Conservation (phyloP, 1,140 invertebrate genomes). For the Theocolax elegans region DNA sequence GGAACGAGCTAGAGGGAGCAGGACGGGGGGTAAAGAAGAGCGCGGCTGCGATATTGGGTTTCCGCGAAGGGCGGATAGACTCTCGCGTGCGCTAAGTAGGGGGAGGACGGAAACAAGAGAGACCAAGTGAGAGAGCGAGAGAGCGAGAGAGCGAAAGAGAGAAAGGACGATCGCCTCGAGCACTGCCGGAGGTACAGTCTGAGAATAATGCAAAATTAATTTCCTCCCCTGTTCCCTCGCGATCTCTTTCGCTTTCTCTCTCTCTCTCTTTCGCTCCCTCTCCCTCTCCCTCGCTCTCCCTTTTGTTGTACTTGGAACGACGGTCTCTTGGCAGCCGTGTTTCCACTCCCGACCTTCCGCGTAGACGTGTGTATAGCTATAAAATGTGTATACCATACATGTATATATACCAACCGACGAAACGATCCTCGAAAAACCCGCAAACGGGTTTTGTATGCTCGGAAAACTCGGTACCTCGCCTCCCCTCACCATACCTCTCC, state of each 20-base stretch:
- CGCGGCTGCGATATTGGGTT: slow-evolving; percentile 29
- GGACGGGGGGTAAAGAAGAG: neutral
- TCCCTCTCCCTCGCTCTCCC: slow-evolving; percentile 10
- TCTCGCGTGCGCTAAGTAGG: slow-evolving; percentile 26
- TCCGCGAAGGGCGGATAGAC: slow-evolving; percentile 31
- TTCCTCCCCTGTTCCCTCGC: slow-evolving; percentile 44
- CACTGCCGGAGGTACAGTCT: slow-evolving; percentile 37
- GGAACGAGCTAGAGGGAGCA: neutral
- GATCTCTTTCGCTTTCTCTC: slow-evolving; percentile 31
- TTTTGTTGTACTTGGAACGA: neutral
- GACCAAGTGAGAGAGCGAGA: neutral
- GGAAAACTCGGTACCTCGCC: too few species aligned
- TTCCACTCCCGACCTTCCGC: neutral
- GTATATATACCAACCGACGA: too few species aligned
- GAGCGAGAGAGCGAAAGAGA: slow-evolving; percentile 16
- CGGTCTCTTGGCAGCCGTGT: slow-evolving; percentile 6
- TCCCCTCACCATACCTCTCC: too few species aligned
- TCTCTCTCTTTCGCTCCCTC: slow-evolving; percentile 32
- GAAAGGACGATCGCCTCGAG: slow-evolving; percentile 41
- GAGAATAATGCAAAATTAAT: slow-evolving; percentile 54
- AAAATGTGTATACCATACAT: too few species aligned
- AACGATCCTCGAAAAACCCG: too few species aligned
- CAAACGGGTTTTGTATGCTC: too few species aligned
- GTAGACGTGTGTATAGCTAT: neutral
- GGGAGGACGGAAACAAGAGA: neutral